Percentiles rank a stretch among this genome's conserved stretches.
Evolutionary conservation across 2,888 invertebrate genomes (phyloP).

Genomic region (Mamestra brassicae): DNA sequence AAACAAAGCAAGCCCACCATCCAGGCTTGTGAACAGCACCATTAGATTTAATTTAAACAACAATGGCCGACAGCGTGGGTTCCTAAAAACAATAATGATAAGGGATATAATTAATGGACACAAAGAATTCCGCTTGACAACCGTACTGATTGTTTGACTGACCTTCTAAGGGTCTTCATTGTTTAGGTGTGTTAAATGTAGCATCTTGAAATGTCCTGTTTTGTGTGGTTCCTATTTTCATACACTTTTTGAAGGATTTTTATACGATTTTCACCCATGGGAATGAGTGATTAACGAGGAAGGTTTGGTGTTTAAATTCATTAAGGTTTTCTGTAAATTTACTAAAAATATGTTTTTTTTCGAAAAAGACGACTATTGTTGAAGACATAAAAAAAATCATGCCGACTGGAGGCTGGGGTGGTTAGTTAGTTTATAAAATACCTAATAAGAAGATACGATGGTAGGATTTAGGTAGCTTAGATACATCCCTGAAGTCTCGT

Average conservation of each 20-base stretch:
- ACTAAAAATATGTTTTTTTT: too few relatives aligned
- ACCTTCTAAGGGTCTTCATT: conserved; percentile 57
- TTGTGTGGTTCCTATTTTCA: conserved; percentile 10
- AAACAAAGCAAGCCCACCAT: conserved; percentile 11
- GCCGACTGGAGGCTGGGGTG: too few relatives aligned
- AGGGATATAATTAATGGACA: conserved; percentile 66
- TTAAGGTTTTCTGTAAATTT: too few relatives aligned
- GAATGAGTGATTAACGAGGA: too few relatives aligned
- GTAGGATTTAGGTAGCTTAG: neutral
- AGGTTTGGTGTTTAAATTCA: too few relatives aligned
- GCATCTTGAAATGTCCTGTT: conserved; percentile 22
- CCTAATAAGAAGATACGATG: neutral
- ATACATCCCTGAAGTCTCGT: neutral
- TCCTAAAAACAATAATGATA: conserved; percentile 63
- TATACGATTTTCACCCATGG: too few relatives aligned
- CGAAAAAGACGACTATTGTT: too few relatives aligned
- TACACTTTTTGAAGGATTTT: too few relatives aligned
- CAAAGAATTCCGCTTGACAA: conserved; percentile 60
- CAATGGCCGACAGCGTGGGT: conserved; percentile 57
- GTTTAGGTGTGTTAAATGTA: conserved; percentile 48
- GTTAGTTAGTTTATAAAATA: too few relatives aligned
- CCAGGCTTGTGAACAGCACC: conserved; percentile 42
- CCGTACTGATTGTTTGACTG: conserved; percentile 12
- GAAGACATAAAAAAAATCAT: too few relatives aligned
- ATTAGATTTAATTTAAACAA: conserved; percentile 61